Conservation (phyloP, 2,888 invertebrate species). For the Epirrhoe tristata region DNA sequence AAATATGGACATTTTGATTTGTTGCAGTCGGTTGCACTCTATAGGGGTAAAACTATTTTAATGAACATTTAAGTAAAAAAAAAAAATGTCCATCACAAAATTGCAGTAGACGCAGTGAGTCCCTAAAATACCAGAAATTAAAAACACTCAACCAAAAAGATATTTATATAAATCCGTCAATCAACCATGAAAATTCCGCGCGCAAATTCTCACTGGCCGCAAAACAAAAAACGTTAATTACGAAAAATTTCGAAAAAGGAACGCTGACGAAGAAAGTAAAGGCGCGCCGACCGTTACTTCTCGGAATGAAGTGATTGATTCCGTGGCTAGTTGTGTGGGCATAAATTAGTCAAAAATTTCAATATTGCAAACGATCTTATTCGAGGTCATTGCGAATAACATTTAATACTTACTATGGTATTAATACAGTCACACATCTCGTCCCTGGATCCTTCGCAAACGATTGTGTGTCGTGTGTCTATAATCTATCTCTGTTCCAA, state of each 20-base stretch:
- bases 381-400: conserved; percentile 8
- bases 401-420: conserved; percentile 2
- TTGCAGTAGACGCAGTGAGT: too few species aligned
- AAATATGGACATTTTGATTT: conserved; percentile 28
- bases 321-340: conserved; percentile 50
- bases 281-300: conserved; percentile 68
- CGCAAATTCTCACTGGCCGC: conserved; percentile 40
- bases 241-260: conserved; percentile 72
- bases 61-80: too few species aligned
- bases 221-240: conserved; percentile 69
- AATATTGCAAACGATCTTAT: conserved; percentile 19
- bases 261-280: conserved; percentile 64
- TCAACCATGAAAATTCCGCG: conserved; percentile 37
- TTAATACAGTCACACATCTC: too few species aligned
- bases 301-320: conserved; percentile 74
- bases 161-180: conserved; percentile 12
- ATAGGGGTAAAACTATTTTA: conserved; percentile 8
- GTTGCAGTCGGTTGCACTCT: conserved; percentile 12
- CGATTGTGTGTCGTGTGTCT: too few species aligned
- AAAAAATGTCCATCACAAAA: too few species aligned
- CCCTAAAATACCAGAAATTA: too few species aligned
- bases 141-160: not conserved
- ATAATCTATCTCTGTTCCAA: too few species aligned
- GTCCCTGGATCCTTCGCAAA: too few species aligned
- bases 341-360: conserved; percentile 32